These are phyloP conservation scores for Hypolimnas misippus DNA, from an alignment of 2,888 invertebrate species.

Conservation along the genomic window DNA sequence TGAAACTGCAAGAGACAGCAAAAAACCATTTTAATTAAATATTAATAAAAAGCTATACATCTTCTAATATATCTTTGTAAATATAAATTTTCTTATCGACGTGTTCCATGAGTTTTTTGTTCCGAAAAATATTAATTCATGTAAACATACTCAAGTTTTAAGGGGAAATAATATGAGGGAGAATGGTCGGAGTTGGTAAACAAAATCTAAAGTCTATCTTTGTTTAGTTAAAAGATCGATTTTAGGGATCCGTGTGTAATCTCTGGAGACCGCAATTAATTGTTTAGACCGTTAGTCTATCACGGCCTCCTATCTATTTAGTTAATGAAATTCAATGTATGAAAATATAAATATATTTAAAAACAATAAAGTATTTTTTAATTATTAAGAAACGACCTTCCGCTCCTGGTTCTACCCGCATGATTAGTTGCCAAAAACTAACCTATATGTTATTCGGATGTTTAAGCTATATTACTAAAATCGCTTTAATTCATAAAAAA, in stretches of 20 bases:
- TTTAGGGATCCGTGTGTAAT: conserved; percentile 15
- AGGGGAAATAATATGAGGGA: conserved; percentile 21
- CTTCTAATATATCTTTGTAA: neutral
- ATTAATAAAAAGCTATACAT: neutral
- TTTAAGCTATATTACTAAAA: no score
- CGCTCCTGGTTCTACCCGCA: no score
- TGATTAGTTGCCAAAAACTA: no score
- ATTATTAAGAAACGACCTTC: no score
- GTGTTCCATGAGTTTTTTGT: neutral
- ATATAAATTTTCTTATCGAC: conserved; percentile 3
- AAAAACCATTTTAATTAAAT: neutral
- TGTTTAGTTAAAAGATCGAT: conserved; percentile 35
- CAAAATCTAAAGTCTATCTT: conserved; percentile 36
- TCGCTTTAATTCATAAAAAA: no score
- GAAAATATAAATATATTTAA: neutral
- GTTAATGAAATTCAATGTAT: conserved; percentile 4
- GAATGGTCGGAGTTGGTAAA: conserved; percentile 24
- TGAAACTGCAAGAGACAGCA: no score
- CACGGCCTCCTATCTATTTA: conserved; percentile 2
- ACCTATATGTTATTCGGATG: no score
- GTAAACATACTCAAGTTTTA: conserved; percentile 30
- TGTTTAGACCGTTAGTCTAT: conserved; percentile 6
- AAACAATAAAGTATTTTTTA: no score
- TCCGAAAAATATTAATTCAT: conserved; percentile 11
- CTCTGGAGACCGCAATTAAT: conserved; percentile 5